These are phyloP conservation scores for Labrus mixtus DNA, from an alignment of 2,113 vertebrate species.

Conservation along the genomic window DNA sequence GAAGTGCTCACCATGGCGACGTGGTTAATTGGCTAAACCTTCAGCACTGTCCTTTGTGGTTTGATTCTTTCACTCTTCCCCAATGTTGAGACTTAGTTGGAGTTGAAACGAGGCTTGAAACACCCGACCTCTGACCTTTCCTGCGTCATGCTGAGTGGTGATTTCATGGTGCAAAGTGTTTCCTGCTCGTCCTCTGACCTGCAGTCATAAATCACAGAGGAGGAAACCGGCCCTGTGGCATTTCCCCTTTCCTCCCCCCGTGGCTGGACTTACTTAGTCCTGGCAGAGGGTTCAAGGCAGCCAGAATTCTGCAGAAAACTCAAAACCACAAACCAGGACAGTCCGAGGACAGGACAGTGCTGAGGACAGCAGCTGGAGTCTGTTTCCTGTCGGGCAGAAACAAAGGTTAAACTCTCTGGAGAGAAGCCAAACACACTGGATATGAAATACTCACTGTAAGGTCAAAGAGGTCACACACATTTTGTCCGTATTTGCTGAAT, in stretches of 20 bases:
- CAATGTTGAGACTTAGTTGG: not conserved
- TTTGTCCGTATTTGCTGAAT: not conserved
- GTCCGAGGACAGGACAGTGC: constrained; percentile 8
- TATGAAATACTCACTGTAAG: too few species aligned
- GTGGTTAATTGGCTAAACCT: not conserved
- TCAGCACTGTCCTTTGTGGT: not conserved
- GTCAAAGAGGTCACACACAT: not conserved
- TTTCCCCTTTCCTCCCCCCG: constrained; percentile 43
- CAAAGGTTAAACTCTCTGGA: constrained; percentile 14
- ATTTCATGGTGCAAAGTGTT: constrained; percentile 55
- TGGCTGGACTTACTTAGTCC: not conserved
- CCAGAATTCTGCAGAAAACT: constrained; percentile 35
- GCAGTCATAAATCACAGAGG: constrained; percentile 52
- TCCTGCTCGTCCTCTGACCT: constrained; percentile 50
- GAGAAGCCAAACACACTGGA: not conserved
- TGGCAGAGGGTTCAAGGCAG: constrained; percentile 22
- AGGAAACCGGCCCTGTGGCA: constrained; percentile 50
- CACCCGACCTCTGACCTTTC: constrained; percentile 33
- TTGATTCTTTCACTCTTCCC: constrained; percentile 16
- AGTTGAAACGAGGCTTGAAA: constrained; percentile 20
- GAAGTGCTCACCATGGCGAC: too few species aligned
- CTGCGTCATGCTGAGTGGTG: constrained; percentile 40
- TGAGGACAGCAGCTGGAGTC: constrained; percentile 34
- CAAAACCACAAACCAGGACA: constrained; percentile 22
- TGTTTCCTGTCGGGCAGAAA: constrained; percentile 13